Evolutionary conservation across 2,797 vertebrate genomes (phyloP).

Genomic region (Tragelaphus oryx): DNA sequence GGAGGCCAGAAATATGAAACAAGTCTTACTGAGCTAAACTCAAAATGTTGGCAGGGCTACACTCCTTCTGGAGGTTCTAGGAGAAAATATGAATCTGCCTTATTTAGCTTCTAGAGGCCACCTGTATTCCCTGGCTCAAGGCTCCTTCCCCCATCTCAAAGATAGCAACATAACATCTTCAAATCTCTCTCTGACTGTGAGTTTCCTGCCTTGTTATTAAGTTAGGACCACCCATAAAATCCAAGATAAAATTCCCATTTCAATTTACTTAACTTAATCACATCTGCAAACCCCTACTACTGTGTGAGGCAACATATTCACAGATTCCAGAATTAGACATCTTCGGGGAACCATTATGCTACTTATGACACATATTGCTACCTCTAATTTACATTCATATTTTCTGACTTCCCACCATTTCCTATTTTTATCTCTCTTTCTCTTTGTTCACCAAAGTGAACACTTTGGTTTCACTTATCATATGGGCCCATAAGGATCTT

Average conservation of each 20-base stretch:
- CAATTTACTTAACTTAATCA: neutral
- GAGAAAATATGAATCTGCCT: neutral
- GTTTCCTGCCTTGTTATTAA: neutral
- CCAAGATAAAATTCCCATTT: neutral
- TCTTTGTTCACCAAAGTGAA: neutral
- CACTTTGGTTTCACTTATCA: neutral
- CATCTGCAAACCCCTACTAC: neutral
- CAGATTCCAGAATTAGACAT: neutral
- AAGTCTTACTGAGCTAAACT: neutral
- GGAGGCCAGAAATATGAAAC: neutral
- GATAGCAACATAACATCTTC: neutral
- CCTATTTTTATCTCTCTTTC: neutral
- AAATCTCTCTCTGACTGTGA: neutral
- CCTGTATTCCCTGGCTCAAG: neutral
- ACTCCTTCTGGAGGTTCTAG: neutral
- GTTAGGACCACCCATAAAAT: neutral
- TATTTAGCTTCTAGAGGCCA: neutral
- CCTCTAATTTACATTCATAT: neutral
- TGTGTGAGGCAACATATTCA: neutral
- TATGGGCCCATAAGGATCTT: neutral
- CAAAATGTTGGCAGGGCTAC: neutral
- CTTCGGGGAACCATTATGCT: neutral
- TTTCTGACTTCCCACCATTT: neutral
- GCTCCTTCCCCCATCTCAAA: neutral
- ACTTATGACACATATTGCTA: neutral